phyloP scores from a whole-genome alignment of 2,888 invertebrate species.

The Trissonchulus latispiculum region DNA sequence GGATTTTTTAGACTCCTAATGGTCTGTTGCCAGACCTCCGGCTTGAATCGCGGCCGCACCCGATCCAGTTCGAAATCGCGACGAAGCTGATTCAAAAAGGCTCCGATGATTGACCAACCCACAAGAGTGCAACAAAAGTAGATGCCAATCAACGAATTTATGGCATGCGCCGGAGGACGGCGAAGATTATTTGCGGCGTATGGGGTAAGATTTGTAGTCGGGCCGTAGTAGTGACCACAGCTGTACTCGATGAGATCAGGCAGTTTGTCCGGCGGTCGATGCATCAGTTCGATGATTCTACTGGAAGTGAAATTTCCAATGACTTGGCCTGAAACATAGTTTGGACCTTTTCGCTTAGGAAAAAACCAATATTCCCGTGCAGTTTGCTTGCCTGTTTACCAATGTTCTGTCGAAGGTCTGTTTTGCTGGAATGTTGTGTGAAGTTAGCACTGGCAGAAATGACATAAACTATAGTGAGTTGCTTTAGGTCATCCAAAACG shows the following conservation, averaged over 20 bases:
- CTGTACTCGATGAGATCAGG: constrained; percentile 20
- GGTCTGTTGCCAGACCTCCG: constrained; percentile 53
- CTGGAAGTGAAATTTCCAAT: constrained; percentile 95
- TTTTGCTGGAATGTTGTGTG: too few species aligned
- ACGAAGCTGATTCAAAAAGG: constrained; percentile 78
- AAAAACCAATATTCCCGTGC: too few species aligned
- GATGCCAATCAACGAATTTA: constrained; percentile 76
- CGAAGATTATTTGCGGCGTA: constrained; percentile 50
- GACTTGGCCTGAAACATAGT: too few species aligned
- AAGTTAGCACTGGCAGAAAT: too few species aligned
- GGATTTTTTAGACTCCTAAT: constrained; percentile 79
- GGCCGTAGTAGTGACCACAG: constrained; percentile 56
- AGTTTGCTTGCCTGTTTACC: too few species aligned
- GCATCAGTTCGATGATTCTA: constrained; percentile 28
- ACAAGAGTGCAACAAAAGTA: constrained; percentile 74
- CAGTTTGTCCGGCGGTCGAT: not conserved
- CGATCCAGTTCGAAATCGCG: constrained; percentile 53
- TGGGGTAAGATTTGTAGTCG: constrained; percentile 49
- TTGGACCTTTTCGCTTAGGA: too few species aligned
- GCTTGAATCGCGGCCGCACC: constrained; percentile 28
- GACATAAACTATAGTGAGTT: too few species aligned
- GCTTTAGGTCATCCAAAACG: too few species aligned
- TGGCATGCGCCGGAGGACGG: constrained; percentile 62
- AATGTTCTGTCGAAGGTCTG: too few species aligned
- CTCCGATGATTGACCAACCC: constrained; percentile 71